These are phyloP conservation scores for Polypterus bichir DNA, from an alignment of 2,113 vertebrate genomes.

Conservation along the genomic window DNA sequence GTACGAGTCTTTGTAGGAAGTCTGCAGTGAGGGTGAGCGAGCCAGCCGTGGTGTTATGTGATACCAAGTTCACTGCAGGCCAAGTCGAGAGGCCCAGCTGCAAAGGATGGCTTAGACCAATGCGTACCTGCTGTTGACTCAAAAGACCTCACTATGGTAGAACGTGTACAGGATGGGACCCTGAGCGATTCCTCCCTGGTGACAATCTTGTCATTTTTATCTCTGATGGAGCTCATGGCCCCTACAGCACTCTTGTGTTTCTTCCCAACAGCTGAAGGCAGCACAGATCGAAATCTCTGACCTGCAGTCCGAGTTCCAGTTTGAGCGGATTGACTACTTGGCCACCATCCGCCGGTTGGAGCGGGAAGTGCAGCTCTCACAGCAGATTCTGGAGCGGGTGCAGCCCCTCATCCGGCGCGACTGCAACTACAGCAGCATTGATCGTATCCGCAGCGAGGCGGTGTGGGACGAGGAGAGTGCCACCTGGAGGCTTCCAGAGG, in stretches of 20 bases:
- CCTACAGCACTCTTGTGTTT: too few relatives aligned
- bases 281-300: constrained; percentile 73
- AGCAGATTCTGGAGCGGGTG: constrained; percentile 64
- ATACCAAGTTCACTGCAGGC: too few relatives aligned
- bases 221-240: accelerated
- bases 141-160: too few relatives aligned
- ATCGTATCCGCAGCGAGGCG: constrained; percentile 52
- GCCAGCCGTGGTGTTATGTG: too few relatives aligned
- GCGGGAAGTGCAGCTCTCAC: constrained; percentile 54
- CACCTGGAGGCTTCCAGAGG: constrained; percentile 70
- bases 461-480: constrained; percentile 67
- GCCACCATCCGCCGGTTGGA: constrained; percentile 64
- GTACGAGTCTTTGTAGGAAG: constrained; percentile 31
- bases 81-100: background rate
- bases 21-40: too few relatives aligned
- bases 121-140: too few relatives aligned
- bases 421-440: constrained; percentile 80
- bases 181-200: background rate
- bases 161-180: background rate
- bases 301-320: constrained; percentile 69
- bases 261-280: constrained; percentile 51
- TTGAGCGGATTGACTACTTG: constrained; percentile 68
- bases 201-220: background rate
- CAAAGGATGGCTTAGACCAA: background rate
- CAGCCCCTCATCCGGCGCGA: constrained; percentile 55